phyloP scores from a whole-genome alignment of 1,140 invertebrate species.

The Triops cancriformis region DNA sequence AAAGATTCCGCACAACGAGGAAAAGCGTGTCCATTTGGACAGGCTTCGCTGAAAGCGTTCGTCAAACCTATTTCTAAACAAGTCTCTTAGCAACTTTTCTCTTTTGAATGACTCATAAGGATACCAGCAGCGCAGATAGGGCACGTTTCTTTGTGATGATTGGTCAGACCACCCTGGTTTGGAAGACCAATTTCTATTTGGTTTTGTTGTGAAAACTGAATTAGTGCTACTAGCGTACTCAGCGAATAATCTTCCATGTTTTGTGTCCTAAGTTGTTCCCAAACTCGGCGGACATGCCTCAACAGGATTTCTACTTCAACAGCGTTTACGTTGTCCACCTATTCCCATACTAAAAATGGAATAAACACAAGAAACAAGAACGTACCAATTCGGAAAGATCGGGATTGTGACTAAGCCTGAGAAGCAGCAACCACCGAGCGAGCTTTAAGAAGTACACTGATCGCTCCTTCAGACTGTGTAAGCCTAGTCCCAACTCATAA shows the following conservation, averaged over 20 bases:
- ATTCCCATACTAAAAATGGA: neutral
- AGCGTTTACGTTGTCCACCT: neutral
- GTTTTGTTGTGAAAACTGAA: neutral
- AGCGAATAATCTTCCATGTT: neutral
- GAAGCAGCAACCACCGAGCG: neutral
- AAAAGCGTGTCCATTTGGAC: neutral
- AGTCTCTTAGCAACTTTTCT: neutral
- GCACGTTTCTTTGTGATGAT: neutral
- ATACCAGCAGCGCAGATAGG: neutral
- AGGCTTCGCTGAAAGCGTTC: neutral
- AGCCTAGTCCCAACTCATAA: neutral
- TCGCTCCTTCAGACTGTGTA: neutral
- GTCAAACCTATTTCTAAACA: neutral
- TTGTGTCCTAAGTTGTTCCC: neutral
- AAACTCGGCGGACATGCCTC: neutral
- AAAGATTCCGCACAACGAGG: slow-evolving; percentile 19
- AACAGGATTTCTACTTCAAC: neutral
- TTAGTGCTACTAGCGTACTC: neutral
- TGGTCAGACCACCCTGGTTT: neutral
- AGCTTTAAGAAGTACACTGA: neutral
- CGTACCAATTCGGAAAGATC: neutral
- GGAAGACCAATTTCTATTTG: neutral
- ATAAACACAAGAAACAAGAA: neutral
- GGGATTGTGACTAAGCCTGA: neutral
- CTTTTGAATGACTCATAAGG: neutral